Conservation (phyloP, 1,140 invertebrate species). For the Drosophila lowei region DNA sequence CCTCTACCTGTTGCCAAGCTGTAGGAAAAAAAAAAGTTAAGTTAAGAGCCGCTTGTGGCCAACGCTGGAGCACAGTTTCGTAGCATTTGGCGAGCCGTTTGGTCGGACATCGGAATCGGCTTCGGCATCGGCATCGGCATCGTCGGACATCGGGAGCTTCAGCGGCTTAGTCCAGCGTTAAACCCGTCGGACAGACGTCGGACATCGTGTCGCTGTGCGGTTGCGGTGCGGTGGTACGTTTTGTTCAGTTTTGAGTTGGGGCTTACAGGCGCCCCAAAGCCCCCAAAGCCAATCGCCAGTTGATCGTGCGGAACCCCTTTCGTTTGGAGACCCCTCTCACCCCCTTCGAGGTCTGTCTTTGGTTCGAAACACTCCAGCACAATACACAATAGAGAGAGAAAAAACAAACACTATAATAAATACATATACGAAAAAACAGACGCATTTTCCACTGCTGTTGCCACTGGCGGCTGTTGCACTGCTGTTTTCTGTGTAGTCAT, state of each 20-base stretch:
- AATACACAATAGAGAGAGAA: conserved; percentile 31
- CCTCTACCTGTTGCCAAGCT: conserved; percentile 67
- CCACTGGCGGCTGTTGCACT: conserved; percentile 21
- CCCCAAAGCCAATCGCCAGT: conserved; percentile 37
- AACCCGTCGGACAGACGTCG: conserved; percentile 48
- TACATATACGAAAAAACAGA: conserved; percentile 39
- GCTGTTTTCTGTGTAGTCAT: conserved; percentile 51
- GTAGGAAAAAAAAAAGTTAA: conserved; percentile 32
- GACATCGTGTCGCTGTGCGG: conserved; percentile 34
- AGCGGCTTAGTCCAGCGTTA: conserved; percentile 35
- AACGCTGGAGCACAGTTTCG: conserved; percentile 68
- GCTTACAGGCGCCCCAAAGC: conserved; percentile 1
- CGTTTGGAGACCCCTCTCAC: too few species aligned
- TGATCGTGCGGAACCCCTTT: conserved; percentile 57
- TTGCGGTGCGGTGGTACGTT: conserved; percentile 10
- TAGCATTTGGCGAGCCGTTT: conserved; percentile 62
- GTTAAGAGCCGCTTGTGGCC: conserved; percentile 65
- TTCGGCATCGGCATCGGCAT: conserved; percentile 28
- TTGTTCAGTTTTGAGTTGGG: too few species aligned
- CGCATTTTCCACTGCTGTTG: conserved; percentile 6
- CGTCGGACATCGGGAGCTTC: conserved; percentile 35
- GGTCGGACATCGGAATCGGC: conserved; percentile 48
- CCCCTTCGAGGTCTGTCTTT: conserved; percentile 5
- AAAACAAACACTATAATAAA: conserved; percentile 3
- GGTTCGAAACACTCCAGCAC: conserved; percentile 6